Base-by-base conservation (phyloP, 2,113 vertebrate genomes). In the Etheostoma spectabile region DNA sequence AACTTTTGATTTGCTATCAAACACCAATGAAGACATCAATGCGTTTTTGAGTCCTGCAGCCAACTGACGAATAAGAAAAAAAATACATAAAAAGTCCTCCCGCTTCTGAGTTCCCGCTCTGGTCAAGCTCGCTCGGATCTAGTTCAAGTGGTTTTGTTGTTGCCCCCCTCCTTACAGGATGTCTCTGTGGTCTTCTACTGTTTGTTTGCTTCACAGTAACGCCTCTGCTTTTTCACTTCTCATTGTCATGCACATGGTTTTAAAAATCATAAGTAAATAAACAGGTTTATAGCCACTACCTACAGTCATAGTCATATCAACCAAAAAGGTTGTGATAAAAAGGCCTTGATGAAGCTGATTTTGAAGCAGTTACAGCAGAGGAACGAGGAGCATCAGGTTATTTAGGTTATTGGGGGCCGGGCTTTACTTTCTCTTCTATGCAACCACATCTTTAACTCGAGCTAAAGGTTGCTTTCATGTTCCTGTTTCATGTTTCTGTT, bases 181-280 rank as follows among this genome's bases (percentile, higher is more conserved):
- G 79, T 86, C 64, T 66, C 0, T 67, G 82, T 85, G 82, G 82
- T 83, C 62, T 57, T 1, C 19, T 19, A 51, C 4, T 77, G 19
- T 55, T 87, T 74, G 77, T 86, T 86, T 82, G 71, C 63, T 81
- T 77, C n/a, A 57, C 74, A 15, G 1, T 13, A 49, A 82, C 70
- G 4, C 18, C 45, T 74, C 6, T n/a, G 65, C 52, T 42, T 38
- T 73, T 0, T 62, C 45, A 55, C 56, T 48, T 56, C 24, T 74
- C 45, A 1, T 21, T 73, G 52, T 2, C 68, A 49, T 46, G 48
- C 46, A 16, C n/a, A 1, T 30, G 59, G 19, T 33, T 67, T 62
- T 16, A 61, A 19, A 38, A 62, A 24, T 38, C 27, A 1, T 24
- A 14, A 0, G 8, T 46, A 30, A 52, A 24, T 48, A n/a, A 56